These are phyloP conservation scores for Conchocele bisecta DNA, from an alignment of 2,888 invertebrate species.

Conservation along the genomic window DNA sequence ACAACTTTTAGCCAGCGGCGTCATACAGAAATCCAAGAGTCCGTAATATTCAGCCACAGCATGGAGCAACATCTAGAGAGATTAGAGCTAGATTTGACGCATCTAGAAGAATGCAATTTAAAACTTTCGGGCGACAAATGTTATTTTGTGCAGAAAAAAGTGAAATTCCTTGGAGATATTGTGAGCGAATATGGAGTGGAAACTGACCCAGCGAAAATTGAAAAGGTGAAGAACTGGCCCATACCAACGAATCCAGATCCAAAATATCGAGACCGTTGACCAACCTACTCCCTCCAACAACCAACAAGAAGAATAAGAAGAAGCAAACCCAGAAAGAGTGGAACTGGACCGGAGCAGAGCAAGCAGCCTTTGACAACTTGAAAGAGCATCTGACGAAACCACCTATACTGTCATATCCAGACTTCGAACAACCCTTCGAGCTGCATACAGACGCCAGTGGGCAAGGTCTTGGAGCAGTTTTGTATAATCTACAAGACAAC, in stretches of 20 bases:
- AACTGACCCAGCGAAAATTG: conserved; percentile 3
- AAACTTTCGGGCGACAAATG: not conserved
- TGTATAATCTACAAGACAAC: conserved; percentile 15
- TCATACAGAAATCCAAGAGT: too few relatives aligned
- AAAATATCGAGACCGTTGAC: conserved; percentile 10
- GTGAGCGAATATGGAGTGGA: conserved; percentile 6
- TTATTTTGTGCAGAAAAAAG: not conserved
- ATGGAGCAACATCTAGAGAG: too few relatives aligned
- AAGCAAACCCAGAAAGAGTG: not conserved
- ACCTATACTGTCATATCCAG: conserved; percentile 6
- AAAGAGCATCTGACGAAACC: not conserved
- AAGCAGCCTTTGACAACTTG: not conserved
- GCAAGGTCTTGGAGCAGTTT: conserved; percentile 8
- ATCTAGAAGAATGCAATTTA: not conserved
- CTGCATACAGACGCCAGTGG: conserved; percentile 14
- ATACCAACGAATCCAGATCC: conserved; percentile 8
- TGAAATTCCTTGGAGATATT: conserved; percentile 14
- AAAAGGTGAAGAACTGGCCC: conserved; percentile 10
- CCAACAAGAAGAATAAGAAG: not conserved
- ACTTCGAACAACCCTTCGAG: conserved; percentile 7
- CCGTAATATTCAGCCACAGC: too few relatives aligned
- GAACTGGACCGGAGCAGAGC: not conserved
- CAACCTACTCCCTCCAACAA: conserved; percentile 8
- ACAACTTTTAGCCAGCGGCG: conserved; percentile 43
- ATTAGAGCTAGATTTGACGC: too few relatives aligned